A percentile compares a stretch with the other conserved stretches of the same genome.
Conservation (phyloP, 2,888 invertebrate genomes). For the Cactoblastis cactorum region DNA sequence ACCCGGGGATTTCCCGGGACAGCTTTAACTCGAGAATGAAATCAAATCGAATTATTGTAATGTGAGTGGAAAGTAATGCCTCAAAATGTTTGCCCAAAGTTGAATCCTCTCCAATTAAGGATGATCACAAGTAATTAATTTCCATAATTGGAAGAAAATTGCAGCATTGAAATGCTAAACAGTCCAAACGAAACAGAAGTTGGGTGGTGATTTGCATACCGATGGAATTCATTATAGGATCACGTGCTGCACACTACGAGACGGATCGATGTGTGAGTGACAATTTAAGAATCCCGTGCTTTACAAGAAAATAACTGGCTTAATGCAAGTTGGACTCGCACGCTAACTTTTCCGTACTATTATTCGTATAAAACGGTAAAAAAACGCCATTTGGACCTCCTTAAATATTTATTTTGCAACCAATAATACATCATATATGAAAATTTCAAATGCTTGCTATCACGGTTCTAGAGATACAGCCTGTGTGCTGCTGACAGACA, state of each 20-base stretch:
- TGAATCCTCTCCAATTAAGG: slow-evolving; percentile 36
- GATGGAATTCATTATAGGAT: slow-evolving; percentile 34
- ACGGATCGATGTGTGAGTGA: not conserved
- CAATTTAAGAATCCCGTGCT: not conserved
- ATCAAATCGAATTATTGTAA: slow-evolving; percentile 12
- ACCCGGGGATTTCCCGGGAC: not conserved
- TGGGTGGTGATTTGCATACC: slow-evolving; percentile 40
- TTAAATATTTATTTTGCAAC: too few species aligned
- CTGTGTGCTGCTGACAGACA: too few species aligned
- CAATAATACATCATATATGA: too few species aligned
- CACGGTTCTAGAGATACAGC: too few species aligned
- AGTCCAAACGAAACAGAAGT: slow-evolving; percentile 42
- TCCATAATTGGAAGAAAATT: slow-evolving; percentile 53
- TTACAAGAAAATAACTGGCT: too few species aligned
- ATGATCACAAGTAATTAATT: slow-evolving; percentile 54
- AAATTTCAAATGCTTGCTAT: too few species aligned
- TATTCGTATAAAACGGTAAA: too few species aligned
- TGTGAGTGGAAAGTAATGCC: slow-evolving; percentile 13
- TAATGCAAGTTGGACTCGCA: too few species aligned
- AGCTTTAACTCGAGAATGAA: not conserved
- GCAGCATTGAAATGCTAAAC: slow-evolving; percentile 47
- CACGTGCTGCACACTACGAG: not conserved
- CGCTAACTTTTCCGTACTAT: too few species aligned
- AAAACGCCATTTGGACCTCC: too few species aligned
- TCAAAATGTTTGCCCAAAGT: slow-evolving; percentile 22